phyloP scores from a whole-genome alignment of 2,888 invertebrate species.

The Ennomos erosarius region DNA sequence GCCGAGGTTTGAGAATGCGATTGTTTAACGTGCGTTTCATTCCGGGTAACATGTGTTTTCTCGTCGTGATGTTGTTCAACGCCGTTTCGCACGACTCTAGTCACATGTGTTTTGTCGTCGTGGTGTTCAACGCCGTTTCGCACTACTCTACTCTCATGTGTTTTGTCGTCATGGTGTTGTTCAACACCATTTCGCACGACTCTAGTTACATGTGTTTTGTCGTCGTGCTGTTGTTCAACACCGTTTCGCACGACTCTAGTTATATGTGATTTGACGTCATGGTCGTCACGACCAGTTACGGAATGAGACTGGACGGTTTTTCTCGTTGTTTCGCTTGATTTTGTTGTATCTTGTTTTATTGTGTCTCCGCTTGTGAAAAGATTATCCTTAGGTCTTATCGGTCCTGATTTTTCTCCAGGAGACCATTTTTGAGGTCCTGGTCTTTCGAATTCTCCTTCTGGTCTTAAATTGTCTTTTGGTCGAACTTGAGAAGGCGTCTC shows the following conservation, averaged over 20 bases:
- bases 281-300: constrained; percentile 48
- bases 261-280: constrained; percentile 51
- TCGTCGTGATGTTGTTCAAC: no score
- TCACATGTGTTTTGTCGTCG: constrained; percentile 49
- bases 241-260: constrained; percentile 46
- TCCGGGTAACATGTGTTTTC: no score
- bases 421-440: constrained; percentile 59
- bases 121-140: constrained; percentile 47
- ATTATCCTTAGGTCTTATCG: constrained; percentile 76
- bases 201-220: constrained; percentile 49
- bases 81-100: no score
- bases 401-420: constrained; percentile 64
- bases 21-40: constrained; percentile 54
- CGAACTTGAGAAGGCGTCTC: constrained; percentile 56
- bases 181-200: no score
- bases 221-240: constrained; percentile 49
- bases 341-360: constrained; percentile 38
- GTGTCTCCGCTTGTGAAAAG: constrained; percentile 82
- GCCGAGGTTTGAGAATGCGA: constrained; percentile 49
- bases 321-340: constrained; percentile 47
- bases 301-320: constrained; percentile 40
- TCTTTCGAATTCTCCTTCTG: constrained; percentile 85
- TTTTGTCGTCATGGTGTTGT: no score
- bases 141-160: constrained; percentile 46
- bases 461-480: constrained; percentile 78